Conservation (phyloP, 92 coral and sea anemone species). For the Phenganax stokvisi region DNA sequence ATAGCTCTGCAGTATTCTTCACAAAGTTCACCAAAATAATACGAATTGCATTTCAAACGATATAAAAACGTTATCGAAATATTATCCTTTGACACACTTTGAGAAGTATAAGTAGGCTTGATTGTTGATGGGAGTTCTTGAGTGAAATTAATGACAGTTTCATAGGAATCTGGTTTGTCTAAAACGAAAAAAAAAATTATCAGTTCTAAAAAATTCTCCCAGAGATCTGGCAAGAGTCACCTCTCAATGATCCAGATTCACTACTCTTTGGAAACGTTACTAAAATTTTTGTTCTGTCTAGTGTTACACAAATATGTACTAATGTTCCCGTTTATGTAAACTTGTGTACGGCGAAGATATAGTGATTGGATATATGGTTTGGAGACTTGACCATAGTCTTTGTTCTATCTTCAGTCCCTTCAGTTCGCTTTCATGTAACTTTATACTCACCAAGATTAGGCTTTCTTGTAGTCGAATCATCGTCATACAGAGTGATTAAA, state of each 20-base stretch:
- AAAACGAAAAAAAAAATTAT: not conserved
- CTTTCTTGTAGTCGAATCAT: not conserved
- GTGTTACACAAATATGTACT: too few relatives aligned
- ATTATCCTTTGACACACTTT: slow-evolving; percentile 5
- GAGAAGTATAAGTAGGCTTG: not conserved
- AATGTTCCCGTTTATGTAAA: too few relatives aligned
- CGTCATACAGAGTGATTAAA: not conserved
- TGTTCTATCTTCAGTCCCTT: not conserved
- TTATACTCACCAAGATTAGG: not conserved
- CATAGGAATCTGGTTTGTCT: not conserved
- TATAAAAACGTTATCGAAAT: not conserved
- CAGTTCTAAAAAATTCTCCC: not conserved
- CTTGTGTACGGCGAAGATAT: too few relatives aligned
- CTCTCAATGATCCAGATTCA: too few relatives aligned
- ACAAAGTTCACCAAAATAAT: not conserved
- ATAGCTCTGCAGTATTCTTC: not conserved
- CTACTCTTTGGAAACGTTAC: too few relatives aligned
- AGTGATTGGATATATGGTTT: too few relatives aligned
- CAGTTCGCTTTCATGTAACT: not conserved
- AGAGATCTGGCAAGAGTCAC: not conserved
- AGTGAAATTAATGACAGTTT: not conserved
- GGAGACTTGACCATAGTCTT: too few relatives aligned
- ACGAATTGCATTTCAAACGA: not conserved
- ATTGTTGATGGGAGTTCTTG: not conserved
- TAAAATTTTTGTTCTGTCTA: too few relatives aligned